Percentiles rank a stretch among this genome's conserved stretches.
These are phyloP conservation scores for Emmelina monodactyla DNA, from an alignment of 2,888 invertebrate genomes.

Conservation along the genomic window DNA sequence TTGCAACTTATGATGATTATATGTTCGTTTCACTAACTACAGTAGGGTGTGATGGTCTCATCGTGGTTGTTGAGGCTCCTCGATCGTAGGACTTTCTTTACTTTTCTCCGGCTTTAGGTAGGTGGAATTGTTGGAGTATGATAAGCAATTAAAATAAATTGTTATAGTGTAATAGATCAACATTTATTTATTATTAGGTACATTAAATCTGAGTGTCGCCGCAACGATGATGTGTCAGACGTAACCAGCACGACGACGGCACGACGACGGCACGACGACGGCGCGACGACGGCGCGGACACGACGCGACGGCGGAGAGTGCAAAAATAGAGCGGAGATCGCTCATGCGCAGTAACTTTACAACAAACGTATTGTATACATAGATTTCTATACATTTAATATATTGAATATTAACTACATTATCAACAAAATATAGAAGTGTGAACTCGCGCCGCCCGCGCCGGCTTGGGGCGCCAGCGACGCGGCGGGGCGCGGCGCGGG, in stretches of 20 bases:
- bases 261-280: not conserved
- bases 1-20: too few relatives aligned
- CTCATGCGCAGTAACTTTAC: slow-evolving; percentile 16
- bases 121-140: too few relatives aligned
- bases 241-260: not conserved
- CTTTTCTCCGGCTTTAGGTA: too few relatives aligned
- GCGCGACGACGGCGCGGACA: slow-evolving; percentile 4
- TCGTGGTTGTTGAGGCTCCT: too few relatives aligned
- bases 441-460: slow-evolving; percentile 8
- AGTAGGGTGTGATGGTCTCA: too few relatives aligned
- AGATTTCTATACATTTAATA: slow-evolving; percentile 26
- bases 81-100: too few relatives aligned
- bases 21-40: too few relatives aligned
- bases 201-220: too few relatives aligned
- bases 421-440: slow-evolving; percentile 31
- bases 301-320: slow-evolving; percentile 2
- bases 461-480: slow-evolving; percentile 4
- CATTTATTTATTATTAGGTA: slow-evolving; percentile 45
- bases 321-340: slow-evolving; percentile 10
- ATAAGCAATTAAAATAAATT: not conserved
- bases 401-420: slow-evolving; percentile 19
- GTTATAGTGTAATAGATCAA: slow-evolving; percentile 25
- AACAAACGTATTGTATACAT: slow-evolving; percentile 29
- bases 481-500: not conserved
- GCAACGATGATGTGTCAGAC: too few relatives aligned